Percentiles rank a stretch among this genome's conserved stretches.
phyloP scores from a whole-genome alignment of 2,797 vertebrate genomes.

The Semotilus atromaculatus region DNA sequence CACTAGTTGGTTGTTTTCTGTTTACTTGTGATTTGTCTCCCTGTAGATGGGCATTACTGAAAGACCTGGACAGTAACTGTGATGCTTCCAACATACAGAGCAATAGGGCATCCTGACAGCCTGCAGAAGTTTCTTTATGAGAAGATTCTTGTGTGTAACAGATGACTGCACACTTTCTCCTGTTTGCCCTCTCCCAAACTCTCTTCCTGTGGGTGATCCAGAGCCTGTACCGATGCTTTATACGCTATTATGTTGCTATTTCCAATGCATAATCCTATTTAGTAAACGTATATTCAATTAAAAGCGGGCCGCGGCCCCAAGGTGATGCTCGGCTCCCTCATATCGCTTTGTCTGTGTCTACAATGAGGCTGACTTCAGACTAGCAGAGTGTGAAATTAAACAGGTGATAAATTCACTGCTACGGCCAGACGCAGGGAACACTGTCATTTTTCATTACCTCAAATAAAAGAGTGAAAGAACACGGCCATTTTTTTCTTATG shows the following conservation, averaged over 20 bases:
- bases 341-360: constrained; percentile 77
- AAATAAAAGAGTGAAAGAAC: constrained; percentile 77
- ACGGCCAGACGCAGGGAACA: constrained; percentile 71
- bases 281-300: constrained; percentile 75
- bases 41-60: constrained; percentile 32
- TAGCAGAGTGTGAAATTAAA: constrained; percentile 86
- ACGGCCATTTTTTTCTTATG: constrained; percentile 74
- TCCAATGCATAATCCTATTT: constrained; percentile 73
- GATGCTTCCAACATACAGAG: constrained; percentile 61
- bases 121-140: constrained; percentile 28
- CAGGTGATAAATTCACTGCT: constrained; percentile 80
- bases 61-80: constrained; percentile 68
- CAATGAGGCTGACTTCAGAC: constrained; percentile 73
- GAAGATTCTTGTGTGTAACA: constrained; percentile 41
- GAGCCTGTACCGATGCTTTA: constrained; percentile 31
- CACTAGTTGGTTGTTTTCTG: constrained; percentile 11
- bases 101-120: constrained; percentile 56
- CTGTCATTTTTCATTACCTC: constrained; percentile 82
- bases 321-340: constrained; percentile 73
- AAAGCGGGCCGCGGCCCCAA: constrained; percentile 61
- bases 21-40: constrained; percentile 63
- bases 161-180: constrained; percentile 25
- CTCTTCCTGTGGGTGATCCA: constrained; percentile 21
- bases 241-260: constrained; percentile 57
- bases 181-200: constrained; percentile 44